Evolutionary conservation across 2,113 vertebrate species (phyloP), one percentile per base, ranked within the genome.

Genomic region (Sebastes fasciatus): DNA sequence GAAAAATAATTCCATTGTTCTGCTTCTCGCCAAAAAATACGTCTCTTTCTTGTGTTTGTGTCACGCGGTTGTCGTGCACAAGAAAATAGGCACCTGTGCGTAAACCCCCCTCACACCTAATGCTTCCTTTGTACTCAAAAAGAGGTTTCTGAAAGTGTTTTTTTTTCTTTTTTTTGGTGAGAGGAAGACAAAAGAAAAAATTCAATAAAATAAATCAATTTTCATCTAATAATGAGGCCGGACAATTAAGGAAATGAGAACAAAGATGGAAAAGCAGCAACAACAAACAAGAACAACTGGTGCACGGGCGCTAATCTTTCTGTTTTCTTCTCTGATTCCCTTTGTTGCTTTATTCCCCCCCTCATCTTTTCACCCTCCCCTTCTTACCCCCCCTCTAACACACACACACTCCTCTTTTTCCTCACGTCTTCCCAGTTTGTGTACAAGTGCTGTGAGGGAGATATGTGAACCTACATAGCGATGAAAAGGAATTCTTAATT

Each of bases 401-500:
- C 58, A 68, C 46, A 71, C 79, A 63, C 73, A 26, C 76, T 2
- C 8, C 5, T 46, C 58, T 45, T 69, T 61, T 75, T 74, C 71
- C 74, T 76, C 70, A 63, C 52, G 63, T 85, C 88, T 69, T 88
- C 70, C 80, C 71, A 79, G 88, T 86, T 88, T 91, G 88, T 89
- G 89, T 84, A 88, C 83, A 80, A 92, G 83, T 83, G 86, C 89
- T 86, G 85, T 89, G 95, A 95, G 83, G 80, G 91, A 94, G 92
- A 89, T 85, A 86, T 90, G 93, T 72, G 79, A 96, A 96, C 14
- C 26, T 95, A 95, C 95, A 95, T 92, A 88, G 91, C 91, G 95
- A 97, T 97, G 95, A 97, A 97, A 97, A 95, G 93, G 94, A 96
- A 96, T 96, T 94, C 92, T 93, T 96, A 97, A 97, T 96, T 96